These are phyloP conservation scores for Mamestra configurata DNA, from an alignment of 1,140 invertebrate species.

Conservation along the genomic window DNA sequence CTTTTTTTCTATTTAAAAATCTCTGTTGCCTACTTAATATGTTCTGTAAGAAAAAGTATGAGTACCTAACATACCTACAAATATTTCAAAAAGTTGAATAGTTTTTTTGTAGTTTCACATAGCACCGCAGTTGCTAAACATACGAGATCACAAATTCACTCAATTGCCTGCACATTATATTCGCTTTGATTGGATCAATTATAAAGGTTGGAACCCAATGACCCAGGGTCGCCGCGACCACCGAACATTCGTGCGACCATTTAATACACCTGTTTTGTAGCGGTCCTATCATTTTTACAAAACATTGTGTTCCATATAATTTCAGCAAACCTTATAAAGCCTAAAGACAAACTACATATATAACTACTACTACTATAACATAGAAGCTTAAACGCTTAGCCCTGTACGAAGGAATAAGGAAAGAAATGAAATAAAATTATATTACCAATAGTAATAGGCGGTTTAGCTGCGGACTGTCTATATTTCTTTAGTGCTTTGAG, in stretches of 20 bases:
- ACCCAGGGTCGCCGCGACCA: background rate
- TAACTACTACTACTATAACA: slow-evolving; percentile 19
- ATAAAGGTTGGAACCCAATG: slow-evolving; percentile 7
- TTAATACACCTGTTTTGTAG: background rate
- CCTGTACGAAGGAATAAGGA: slow-evolving; percentile 5
- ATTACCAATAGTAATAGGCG: slow-evolving; percentile 22
- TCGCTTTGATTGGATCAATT: slow-evolving; percentile 24
- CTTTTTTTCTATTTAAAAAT: no score
- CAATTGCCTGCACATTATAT: background rate
- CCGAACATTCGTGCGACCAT: background rate
- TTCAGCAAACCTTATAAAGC: slow-evolving; percentile 12
- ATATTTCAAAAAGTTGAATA: no score
- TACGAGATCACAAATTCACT: background rate
- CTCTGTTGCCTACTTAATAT: no score
- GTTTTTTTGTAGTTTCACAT: no score
- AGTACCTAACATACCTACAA: no score
- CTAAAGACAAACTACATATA: slow-evolving; percentile 3
- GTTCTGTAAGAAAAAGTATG: no score
- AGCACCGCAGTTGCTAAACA: background rate
- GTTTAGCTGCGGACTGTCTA: slow-evolving; percentile 29
- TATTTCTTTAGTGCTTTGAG: slow-evolving; percentile 10
- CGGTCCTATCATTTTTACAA: background rate
- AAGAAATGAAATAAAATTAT: slow-evolving; percentile 39
- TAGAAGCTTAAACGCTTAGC: slow-evolving; percentile 28
- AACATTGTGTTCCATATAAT: background rate